Conservation (phyloP, 1,140 invertebrate genomes). For the Drosophila azteca region DNA sequence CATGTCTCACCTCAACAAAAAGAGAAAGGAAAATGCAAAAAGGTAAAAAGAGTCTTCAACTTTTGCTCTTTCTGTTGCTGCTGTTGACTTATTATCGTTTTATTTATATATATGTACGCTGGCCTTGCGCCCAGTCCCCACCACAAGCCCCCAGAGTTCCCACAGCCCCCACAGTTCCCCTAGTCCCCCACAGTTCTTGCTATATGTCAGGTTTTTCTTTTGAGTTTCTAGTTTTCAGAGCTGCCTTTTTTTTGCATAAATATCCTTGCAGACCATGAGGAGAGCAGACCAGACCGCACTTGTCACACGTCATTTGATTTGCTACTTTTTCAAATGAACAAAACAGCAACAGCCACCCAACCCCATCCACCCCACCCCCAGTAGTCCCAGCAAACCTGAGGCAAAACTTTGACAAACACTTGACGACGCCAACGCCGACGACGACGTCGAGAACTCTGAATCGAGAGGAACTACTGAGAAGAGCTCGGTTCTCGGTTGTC, state of each 20-base stretch:
- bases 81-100: constrained; percentile 34
- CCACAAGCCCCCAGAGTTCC: no score
- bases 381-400: constrained; percentile 60
- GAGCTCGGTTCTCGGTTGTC: constrained; percentile 6
- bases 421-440: constrained; percentile 29
- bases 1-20: neutral
- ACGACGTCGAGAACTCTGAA: constrained; percentile 34
- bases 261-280: constrained; percentile 39
- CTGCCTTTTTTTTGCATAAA: constrained; percentile 46
- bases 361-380: no score
- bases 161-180: neutral
- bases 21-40: constrained; percentile 2
- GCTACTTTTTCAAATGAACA: constrained; percentile 64
- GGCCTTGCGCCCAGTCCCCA: constrained; percentile 16
- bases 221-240: constrained; percentile 2
- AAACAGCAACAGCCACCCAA: constrained; percentile 17
- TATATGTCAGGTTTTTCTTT: constrained; percentile 16
- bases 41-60: neutral
- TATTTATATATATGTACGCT: constrained; percentile 32
- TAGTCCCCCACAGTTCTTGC: constrained; percentile 1
- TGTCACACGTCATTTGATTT: constrained; percentile 78
- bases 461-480: constrained; percentile 41
- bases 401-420: constrained; percentile 78
- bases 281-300: constrained; percentile 36
- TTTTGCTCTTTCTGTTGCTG: neutral